Evolutionary conservation across 1,140 invertebrate genomes (phyloP), one percentile per base, ranked within the genome.

Genomic region (Neodiprion virginianus): DNA sequence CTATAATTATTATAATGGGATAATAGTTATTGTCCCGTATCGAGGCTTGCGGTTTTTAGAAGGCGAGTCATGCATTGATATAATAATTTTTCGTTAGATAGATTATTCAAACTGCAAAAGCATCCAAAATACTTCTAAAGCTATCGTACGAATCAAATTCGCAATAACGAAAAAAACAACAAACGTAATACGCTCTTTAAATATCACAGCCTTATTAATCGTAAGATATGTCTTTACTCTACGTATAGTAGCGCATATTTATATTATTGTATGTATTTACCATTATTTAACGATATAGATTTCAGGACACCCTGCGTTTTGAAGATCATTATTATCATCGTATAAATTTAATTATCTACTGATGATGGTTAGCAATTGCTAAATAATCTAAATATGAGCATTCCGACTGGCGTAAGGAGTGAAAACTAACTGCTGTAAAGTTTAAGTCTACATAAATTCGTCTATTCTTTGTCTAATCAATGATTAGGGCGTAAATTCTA

Each of bases 131-230:
- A 17, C 53, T 61, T 61, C 5, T 17, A 61, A 61, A 61, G 53
- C 53, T 61, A 61, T 61, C 53, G 53, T 17, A 17, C 53, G 53
- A 40, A 40, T 40, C 1, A 40, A 40, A 40, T 40, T 40, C 28
- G 28, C 28, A 40, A 40, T 40, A 40, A 40, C 28, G 28, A 40
- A 40, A 40, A 40, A 40, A 21, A 21, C 17, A 21, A 40, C 28
- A 40, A 40, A 61, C n/a, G 4, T 61, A 17, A 61, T 61, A 61
- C 53, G 53, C 53, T 61, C 53, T 61, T 61, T 61, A 61, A 61
- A 61, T 61, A 61, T 61, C 53, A 61, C 53, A 61, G 53, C 53
- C 53, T 61, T 61, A 61, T 61, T 61, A 61, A 61, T 61, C 53
- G 53, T 61, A 61, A 61, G 53, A 61, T 61, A 61, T 61, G 53